phyloP scores from a whole-genome alignment of 2,888 invertebrate species.

The Polydrusus tereticollis region DNA sequence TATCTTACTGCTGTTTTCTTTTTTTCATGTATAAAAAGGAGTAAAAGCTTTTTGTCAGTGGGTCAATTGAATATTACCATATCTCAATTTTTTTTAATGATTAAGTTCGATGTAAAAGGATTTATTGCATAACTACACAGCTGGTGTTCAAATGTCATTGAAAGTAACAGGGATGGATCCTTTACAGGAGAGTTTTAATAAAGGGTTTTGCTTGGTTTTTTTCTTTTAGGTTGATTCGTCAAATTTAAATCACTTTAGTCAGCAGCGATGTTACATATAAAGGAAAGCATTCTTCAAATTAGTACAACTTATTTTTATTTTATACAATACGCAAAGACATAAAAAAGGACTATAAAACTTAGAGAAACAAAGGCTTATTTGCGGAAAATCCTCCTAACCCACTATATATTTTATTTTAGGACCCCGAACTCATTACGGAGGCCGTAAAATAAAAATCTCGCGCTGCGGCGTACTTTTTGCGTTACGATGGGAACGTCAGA shows the following conservation, averaged over 20 bases:
- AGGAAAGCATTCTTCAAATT: background rate
- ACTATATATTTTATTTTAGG: conserved; percentile 20
- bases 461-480: conserved; percentile 15
- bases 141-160: too few species aligned
- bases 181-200: too few species aligned
- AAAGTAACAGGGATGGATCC: background rate
- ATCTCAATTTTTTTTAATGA: background rate
- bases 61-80: background rate
- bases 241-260: background rate
- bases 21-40: background rate
- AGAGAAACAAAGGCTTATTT: conserved; percentile 1
- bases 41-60: background rate
- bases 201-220: too few species aligned
- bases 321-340: conserved; percentile 6
- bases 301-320: background rate
- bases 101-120: background rate
- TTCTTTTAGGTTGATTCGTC: too few species aligned
- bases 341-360: conserved; percentile 8
- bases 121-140: background rate
- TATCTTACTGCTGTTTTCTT: background rate
- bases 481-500: conserved; percentile 12
- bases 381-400: conserved; percentile 1
- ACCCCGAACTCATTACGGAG: conserved; percentile 10
- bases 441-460: conserved; percentile 17
- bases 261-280: background rate